Evolutionary conservation across 2,113 vertebrate genomes (phyloP).

Genomic region (Rhinoderma darwinii): DNA sequence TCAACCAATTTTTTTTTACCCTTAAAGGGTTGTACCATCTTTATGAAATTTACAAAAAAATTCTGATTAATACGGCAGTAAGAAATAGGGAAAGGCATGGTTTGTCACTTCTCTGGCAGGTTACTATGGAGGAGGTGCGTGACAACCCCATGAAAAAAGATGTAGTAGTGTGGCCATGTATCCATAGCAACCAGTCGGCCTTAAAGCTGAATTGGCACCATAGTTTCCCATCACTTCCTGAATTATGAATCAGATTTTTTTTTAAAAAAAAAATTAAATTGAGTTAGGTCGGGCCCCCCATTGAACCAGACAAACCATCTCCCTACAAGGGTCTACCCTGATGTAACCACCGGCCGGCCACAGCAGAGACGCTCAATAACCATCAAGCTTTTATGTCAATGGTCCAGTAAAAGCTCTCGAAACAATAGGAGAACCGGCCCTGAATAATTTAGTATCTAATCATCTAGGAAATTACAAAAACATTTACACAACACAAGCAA

Average conservation of each 20-base stretch:
- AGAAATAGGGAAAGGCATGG: not conserved
- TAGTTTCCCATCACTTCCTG: not conserved
- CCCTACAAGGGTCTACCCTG: not conserved
- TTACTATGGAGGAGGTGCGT: no score
- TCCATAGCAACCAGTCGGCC: not conserved
- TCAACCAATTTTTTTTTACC: no score
- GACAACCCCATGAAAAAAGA: no score
- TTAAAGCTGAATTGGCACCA: not conserved
- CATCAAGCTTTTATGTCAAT: not conserved
- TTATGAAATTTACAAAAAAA: not conserved
- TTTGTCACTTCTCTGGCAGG: not conserved
- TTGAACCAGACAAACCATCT: not conserved
- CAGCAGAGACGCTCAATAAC: not conserved
- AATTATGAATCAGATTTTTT: constrained; percentile 6
- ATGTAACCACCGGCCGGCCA: not conserved
- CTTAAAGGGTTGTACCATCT: no score
- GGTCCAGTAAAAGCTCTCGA: not conserved
- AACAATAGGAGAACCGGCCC: not conserved
- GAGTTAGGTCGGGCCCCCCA: not conserved
- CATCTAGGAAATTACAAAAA: not conserved
- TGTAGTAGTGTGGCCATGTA: not conserved
- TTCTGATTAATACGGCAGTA: not conserved
- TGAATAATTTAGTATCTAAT: not conserved
- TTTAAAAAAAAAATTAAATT: not conserved
- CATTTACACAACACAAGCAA: not conserved